Conservation (phyloP, 2,113 vertebrate genomes). For the Leptocoma aspasia region DNA sequence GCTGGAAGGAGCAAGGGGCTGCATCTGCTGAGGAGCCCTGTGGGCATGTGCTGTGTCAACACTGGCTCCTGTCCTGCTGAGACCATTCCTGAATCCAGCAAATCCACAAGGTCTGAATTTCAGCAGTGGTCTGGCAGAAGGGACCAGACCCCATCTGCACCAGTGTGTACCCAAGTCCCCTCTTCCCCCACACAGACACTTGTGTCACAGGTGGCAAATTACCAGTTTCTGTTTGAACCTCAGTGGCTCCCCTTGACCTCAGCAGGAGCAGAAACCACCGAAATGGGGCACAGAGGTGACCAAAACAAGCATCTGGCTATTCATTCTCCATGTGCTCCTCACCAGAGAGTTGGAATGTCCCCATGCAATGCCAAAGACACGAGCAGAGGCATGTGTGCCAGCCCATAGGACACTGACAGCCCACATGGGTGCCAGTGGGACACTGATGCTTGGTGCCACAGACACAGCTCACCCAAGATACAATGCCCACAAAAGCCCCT, state of each 20-base stretch:
- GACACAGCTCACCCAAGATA: background rate
- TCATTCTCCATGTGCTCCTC: background rate
- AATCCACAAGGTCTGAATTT: background rate
- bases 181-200: background rate
- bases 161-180: background rate
- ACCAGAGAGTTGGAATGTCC: background rate
- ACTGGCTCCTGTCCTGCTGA: background rate
- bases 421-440: background rate
- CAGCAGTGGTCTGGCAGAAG: background rate
- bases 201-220: background rate
- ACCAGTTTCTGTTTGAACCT: background rate
- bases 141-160: rapidly evolving
- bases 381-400: rapidly evolving
- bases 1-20: background rate
- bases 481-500: background rate
- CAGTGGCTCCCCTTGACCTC: background rate
- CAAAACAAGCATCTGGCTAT: background rate
- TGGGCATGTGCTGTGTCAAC: rapidly evolving
- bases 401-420: rapidly evolving
- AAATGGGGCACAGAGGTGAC: background rate
- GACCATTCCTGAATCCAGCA: background rate
- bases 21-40: background rate
- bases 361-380: rapidly evolving
- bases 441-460: background rate
- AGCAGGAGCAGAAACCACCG: background rate